Percentiles rank a stretch among this genome's conserved stretches.
phyloP scores from a whole-genome alignment of 1,140 invertebrate genomes.

The Adoxophyes honmai region DNA sequence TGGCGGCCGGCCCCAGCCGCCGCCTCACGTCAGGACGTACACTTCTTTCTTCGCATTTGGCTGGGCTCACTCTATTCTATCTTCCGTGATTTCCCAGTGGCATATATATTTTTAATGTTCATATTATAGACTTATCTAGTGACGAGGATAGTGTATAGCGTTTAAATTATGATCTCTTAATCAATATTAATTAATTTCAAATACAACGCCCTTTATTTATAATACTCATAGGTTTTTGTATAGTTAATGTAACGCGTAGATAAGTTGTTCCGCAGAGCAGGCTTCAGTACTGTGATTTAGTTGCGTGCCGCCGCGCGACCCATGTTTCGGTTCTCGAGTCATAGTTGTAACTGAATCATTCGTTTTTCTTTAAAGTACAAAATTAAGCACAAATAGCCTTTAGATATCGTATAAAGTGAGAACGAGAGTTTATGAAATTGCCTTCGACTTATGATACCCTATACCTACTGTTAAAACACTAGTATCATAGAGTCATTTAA shows the following conservation, averaged over 20 bases:
- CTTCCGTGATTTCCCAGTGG: constrained; percentile 43
- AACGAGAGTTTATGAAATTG: constrained; percentile 20
- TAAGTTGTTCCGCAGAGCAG: constrained; percentile 35
- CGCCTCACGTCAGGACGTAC: constrained; percentile 20
- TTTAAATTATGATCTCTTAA: constrained; percentile 77
- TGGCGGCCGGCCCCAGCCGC: constrained; percentile 24
- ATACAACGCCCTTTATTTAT: constrained; percentile 68
- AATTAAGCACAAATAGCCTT: constrained; percentile 35
- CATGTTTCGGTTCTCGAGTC: not conserved
- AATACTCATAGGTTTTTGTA: constrained; percentile 75
- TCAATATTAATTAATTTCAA: constrained; percentile 75
- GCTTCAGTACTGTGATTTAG: constrained; percentile 40
- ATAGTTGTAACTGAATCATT: constrained; percentile 5
- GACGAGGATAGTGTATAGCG: constrained; percentile 56
- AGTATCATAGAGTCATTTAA: constrained; percentile 20
- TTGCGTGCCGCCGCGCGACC: constrained; percentile 3
- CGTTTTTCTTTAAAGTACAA: constrained; percentile 29
- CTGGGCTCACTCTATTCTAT: constrained; percentile 20
- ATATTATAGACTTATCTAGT: constrained; percentile 69
- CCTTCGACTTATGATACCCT: constrained; percentile 24
- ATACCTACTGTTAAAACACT: constrained; percentile 24
- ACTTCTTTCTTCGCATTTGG: constrained; percentile 40
- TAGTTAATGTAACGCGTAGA: constrained; percentile 46
- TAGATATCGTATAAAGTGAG: constrained; percentile 18
- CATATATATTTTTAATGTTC: constrained; percentile 57